These are phyloP conservation scores for Muschampia plurimacula DNA, from an alignment of 2,888 invertebrate species.

Conservation along the genomic window DNA sequence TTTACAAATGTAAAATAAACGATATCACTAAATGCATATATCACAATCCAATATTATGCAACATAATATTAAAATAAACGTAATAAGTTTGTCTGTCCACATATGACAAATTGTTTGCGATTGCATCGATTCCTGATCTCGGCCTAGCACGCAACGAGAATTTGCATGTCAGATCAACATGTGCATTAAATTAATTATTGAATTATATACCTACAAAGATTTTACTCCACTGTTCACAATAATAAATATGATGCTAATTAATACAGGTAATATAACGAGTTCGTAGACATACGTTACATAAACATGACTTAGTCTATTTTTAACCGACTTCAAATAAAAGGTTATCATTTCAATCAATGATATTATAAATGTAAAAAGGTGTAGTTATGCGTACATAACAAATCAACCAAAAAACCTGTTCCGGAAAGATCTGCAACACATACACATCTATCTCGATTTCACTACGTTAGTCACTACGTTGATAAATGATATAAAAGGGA, in stretches of 20 bases:
- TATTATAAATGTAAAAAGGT: no score
- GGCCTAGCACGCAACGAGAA: slow-evolving; percentile 28
- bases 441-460: no score
- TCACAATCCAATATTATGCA: slow-evolving; percentile 8
- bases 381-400: no score
- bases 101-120: slow-evolving; percentile 35
- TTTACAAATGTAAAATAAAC: not conserved
- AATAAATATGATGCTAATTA: not conserved
- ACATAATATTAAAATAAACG: slow-evolving; percentile 19
- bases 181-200: slow-evolving; percentile 31
- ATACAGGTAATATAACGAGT: not conserved
- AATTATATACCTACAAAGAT: slow-evolving; percentile 7
- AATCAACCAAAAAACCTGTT: no score
- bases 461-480: no score
- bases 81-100: slow-evolving; percentile 25
- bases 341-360: no score
- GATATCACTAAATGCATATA: not conserved
- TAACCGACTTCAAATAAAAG: no score
- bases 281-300: no score
- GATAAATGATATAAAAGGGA: no score
- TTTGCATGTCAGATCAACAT: slow-evolving; percentile 27
- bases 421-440: no score
- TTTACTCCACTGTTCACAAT: not conserved
- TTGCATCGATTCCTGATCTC: slow-evolving; percentile 35
- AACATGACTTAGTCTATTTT: no score